Conservation (phyloP, 2,797 vertebrate genomes). For the Peromyscus eremicus region DNA sequence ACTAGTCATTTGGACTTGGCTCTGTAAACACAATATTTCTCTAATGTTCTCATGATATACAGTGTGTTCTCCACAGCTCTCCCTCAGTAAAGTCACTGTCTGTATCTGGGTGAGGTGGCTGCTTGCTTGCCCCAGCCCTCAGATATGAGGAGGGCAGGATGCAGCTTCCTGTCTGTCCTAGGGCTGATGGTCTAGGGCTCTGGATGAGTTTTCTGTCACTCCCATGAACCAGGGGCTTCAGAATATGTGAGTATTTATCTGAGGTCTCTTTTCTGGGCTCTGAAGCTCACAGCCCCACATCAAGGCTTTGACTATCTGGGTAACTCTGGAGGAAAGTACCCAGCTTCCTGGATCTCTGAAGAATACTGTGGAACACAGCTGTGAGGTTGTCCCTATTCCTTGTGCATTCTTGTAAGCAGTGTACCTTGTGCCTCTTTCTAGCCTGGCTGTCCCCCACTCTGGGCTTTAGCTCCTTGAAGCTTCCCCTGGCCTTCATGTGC, state of each 20-base stretch:
- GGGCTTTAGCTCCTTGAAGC: neutral
- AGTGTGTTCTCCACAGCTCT: neutral
- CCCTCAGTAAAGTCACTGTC: too few relatives aligned
- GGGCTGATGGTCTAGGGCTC: neutral
- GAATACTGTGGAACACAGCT: fast-evolving
- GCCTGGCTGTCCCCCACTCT: neutral
- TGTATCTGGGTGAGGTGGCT: neutral
- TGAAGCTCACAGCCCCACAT: neutral
- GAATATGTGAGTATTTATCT: neutral
- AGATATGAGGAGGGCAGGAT: fast-evolving
- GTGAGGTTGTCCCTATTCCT: too few relatives aligned
- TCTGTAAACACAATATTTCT: neutral
- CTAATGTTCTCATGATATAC: neutral
- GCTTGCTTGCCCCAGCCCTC: neutral
- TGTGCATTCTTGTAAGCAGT: neutral
- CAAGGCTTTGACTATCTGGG: neutral
- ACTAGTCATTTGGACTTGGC: neutral
- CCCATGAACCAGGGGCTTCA: neutral
- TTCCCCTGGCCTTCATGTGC: neutral
- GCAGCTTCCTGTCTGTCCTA: neutral
- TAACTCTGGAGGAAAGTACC: neutral
- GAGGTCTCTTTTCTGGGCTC: neutral
- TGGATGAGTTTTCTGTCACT: neutral
- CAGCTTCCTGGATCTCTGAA: fast-evolving
- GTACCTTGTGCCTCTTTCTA: neutral